phyloP scores from a whole-genome alignment of 2,888 invertebrate species.

The Eristalinus aeneus region DNA sequence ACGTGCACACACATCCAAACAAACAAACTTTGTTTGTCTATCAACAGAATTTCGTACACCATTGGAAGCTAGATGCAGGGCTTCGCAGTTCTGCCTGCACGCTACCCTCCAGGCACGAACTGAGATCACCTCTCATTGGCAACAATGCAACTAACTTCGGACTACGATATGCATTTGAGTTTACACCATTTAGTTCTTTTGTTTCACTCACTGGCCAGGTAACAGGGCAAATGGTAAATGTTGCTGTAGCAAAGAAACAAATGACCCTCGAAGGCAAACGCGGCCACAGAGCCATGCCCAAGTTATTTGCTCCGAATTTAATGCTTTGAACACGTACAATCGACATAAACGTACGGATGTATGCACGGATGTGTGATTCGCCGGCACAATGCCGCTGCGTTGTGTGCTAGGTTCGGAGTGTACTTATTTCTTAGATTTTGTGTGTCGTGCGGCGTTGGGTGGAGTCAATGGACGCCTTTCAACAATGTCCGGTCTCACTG shows the following conservation, averaged over 20 bases:
- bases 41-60: background rate
- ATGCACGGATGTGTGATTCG: background rate
- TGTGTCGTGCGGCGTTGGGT: constrained; percentile 55
- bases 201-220: constrained; percentile 43
- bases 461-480: constrained; percentile 67
- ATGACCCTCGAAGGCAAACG: constrained; percentile 54
- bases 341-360: background rate
- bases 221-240: constrained; percentile 16
- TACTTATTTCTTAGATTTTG: constrained; percentile 50
- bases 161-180: constrained; percentile 29
- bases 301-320: constrained; percentile 63
- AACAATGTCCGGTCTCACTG: constrained; percentile 60
- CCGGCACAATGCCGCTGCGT: background rate
- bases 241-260: constrained; percentile 47
- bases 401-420: constrained; percentile 22
- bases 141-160: constrained; percentile 39
- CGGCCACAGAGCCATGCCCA: constrained; percentile 54
- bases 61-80: constrained; percentile 32
- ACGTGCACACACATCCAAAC: no score
- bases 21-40: background rate
- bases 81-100: constrained; percentile 31
- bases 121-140: constrained; percentile 15
- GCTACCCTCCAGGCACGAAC: constrained; percentile 33
- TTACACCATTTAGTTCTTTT: constrained; percentile 53
- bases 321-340: constrained; percentile 59